Conservation (phyloP, 2,113 vertebrate species). For the Calyptommatus sinebrachiatus region DNA sequence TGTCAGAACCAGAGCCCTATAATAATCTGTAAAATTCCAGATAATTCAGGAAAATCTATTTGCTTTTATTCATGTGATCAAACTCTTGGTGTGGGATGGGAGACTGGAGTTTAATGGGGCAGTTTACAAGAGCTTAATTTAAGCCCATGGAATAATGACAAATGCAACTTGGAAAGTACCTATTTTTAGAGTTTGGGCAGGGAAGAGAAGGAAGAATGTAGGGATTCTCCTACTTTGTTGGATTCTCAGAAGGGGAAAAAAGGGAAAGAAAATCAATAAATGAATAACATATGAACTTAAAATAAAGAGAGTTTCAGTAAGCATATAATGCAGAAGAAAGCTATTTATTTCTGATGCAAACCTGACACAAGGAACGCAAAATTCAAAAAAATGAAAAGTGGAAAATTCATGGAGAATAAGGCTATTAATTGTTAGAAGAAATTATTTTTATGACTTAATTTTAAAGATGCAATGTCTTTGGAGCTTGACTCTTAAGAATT, state of each 20-base stretch:
- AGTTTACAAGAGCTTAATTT: not conserved
- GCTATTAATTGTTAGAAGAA: too few species aligned
- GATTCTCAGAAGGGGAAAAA: conserved; percentile 20
- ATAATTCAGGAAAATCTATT: not conserved
- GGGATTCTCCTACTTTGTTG: conserved; percentile 10
- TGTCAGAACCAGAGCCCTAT: not conserved
- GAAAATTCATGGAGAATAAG: too few species aligned
- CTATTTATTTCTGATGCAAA: too few species aligned
- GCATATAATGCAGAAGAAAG: too few species aligned
- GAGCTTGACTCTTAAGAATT: too few species aligned
- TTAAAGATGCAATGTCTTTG: too few species aligned
- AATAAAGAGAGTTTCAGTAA: not conserved
- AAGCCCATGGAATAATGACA: not conserved
- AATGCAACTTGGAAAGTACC: conserved; percentile 23
- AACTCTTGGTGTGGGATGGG: not conserved
- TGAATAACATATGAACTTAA: not conserved
- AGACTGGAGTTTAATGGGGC: not conserved
- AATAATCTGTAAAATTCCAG: not conserved
- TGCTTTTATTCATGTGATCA: not conserved
- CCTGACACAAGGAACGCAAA: too few species aligned
- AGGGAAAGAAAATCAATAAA: not conserved
- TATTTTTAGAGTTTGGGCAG: conserved; percentile 1
- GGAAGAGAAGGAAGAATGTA: conserved; percentile 20
- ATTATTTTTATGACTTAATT: too few species aligned
- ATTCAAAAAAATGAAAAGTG: too few species aligned